These are phyloP conservation scores for Leptopilina syphax DNA, from an alignment of 2,888 invertebrate species.

Conservation along the genomic window DNA sequence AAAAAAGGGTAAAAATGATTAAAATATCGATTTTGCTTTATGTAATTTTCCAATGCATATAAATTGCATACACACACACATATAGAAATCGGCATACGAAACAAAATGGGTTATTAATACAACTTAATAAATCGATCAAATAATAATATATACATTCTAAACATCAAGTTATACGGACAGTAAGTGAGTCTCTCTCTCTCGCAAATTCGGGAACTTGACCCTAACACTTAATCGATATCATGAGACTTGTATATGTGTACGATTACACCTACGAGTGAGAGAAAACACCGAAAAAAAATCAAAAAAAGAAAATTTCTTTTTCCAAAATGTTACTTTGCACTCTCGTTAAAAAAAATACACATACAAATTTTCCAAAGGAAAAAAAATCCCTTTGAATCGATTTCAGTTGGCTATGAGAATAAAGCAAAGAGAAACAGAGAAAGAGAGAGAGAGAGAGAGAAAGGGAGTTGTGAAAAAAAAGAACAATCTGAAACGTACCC, in stretches of 20 bases:
- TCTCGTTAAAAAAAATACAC: not conserved
- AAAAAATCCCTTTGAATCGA: constrained; percentile 13
- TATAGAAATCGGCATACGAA: too few relatives aligned
- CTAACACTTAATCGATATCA: constrained; percentile 30
- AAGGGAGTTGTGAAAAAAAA: not conserved
- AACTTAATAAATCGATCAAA: constrained; percentile 12
- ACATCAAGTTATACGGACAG: constrained; percentile 8
- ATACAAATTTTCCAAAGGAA: not conserved
- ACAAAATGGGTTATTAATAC: not conserved
- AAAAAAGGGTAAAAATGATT: not conserved
- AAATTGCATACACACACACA: not conserved
- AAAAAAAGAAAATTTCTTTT: not conserved
- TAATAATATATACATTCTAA: not conserved
- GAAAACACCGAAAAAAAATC: too few relatives aligned
- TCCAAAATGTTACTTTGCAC: not conserved
- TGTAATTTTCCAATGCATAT: not conserved
- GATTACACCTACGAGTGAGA: too few relatives aligned
- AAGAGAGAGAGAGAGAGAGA: not conserved
- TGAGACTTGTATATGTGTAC: not conserved
- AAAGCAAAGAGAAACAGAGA: not conserved
- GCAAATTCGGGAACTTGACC: constrained; percentile 33
- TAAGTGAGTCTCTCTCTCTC: not conserved
- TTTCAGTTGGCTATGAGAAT: constrained; percentile 1
- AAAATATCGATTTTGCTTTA: not conserved
- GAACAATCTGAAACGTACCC: constrained; percentile 29